Base-by-base conservation (phyloP, 2,113 vertebrate genomes). In the Scytalopus superciliaris region DNA sequence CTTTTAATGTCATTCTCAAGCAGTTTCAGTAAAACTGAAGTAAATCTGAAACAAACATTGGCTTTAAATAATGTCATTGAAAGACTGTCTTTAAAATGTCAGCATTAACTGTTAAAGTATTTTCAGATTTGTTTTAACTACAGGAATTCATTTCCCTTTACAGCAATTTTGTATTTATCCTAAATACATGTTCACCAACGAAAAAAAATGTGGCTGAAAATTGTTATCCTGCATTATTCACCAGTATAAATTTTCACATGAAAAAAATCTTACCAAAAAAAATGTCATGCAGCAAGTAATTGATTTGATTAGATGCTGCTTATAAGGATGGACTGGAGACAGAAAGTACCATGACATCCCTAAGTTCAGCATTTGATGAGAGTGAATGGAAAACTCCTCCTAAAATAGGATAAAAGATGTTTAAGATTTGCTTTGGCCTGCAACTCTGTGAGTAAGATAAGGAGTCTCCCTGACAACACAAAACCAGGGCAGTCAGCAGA, bases 201-300 rank as follows among this genome's bases (percentile, higher is more conserved):
- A 70, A 59, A 81, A 75, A 78, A 89, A 67, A 63, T 11, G 79
- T 70, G 75, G n/a, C 79, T 93, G 63, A 82, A 94, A 95, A 92
- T 77, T 90, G 33, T 86, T 89, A 89, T 50, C 68, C 50, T 90
- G 42, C 8, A 14, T 59, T 92, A 92, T 63, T 84, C 87, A 78
- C 70, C 83, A 93, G 74, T 23, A 87, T 74, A 79, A 96, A 89
- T 96, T 90, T 95, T 94, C 70, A 47, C 67, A 63, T 81, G 60
- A 78, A 79, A 90, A 74, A 68, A 74, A 57, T 14, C 18, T 73
- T 82, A 74, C 22, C 27, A 76, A 96, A 95, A 94, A 75, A 90
- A 93, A 91, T n/a, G 12, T 59, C 31, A 67, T 79, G 45, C 47
- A 59, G 72, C 22, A 85, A 91, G 86, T 85, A 76, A 72, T 25